Conservation (phyloP, 2,113 vertebrate species). For the Hiodon alosoides region DNA sequence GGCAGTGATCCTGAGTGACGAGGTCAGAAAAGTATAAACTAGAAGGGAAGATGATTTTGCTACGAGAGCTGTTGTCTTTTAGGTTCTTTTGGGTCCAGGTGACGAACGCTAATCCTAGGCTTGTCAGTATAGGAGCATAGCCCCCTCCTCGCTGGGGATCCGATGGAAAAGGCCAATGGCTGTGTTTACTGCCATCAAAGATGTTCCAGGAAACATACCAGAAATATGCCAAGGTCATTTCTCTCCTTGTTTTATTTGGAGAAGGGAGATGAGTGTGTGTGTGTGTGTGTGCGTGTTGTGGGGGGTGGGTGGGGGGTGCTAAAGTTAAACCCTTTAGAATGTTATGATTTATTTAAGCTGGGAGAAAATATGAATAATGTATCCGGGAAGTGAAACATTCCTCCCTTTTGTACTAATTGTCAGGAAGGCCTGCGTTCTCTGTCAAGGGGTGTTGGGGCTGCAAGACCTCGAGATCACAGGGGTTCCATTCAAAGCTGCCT, state of each 20-base stretch:
- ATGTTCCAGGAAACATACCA: constrained; percentile 31
- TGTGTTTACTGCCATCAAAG: no score
- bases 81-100: no score
- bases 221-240: constrained; percentile 49
- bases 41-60: no score
- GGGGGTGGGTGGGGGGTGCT: constrained; percentile 41
- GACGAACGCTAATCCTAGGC: no score
- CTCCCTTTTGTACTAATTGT: constrained; percentile 90
- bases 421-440: constrained; percentile 72
- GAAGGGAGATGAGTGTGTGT: constrained; percentile 22
- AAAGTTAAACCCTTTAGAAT: constrained; percentile 74
- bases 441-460: constrained; percentile 71
- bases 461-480: constrained; percentile 89
- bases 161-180: no score
- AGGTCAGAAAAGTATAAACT: no score
- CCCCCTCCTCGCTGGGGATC: no score
- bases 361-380: constrained; percentile 82
- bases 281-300: background rate
- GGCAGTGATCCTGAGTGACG: no score
- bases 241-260: constrained; percentile 33
- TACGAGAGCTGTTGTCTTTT: no score
- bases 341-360: constrained; percentile 79
- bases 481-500: constrained; percentile 82
- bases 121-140: no score
- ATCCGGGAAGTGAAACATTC: constrained; percentile 77